Percentiles rank a stretch among this genome's conserved stretches.
These are phyloP conservation scores for Hippocampus guttulatus DNA, from an alignment of 2,113 vertebrate genomes.

Conservation along the genomic window DNA sequence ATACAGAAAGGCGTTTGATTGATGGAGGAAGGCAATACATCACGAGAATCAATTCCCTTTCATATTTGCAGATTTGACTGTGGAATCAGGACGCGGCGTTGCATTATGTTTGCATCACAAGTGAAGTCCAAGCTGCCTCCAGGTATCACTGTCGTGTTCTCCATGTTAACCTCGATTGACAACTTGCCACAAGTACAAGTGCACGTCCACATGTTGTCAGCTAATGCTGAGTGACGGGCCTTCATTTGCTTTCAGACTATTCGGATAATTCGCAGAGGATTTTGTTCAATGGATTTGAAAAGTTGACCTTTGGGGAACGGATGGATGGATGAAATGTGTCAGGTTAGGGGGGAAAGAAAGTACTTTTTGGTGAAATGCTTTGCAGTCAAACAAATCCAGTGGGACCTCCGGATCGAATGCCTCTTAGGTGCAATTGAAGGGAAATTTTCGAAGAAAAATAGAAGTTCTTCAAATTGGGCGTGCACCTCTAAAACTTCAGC, in stretches of 20 bases:
- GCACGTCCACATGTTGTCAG: conserved; percentile 25
- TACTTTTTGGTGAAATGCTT: conserved; percentile 10
- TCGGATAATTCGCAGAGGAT: conserved; percentile 51
- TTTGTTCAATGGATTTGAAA: conserved; percentile 71
- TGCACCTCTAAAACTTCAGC: too few species aligned
- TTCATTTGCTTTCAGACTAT: conserved; percentile 59
- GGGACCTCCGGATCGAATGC: too few species aligned
- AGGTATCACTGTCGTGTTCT: conserved; percentile 26
- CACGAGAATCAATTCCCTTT: background rate
- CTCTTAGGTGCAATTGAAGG: too few species aligned
- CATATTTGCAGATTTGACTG: background rate
- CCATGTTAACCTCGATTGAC: conserved; percentile 50
- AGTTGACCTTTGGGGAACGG: conserved; percentile 41
- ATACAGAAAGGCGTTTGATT: conserved; percentile 4
- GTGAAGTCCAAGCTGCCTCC: conserved; percentile 26
- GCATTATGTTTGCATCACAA: conserved; percentile 19
- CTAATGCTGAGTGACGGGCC: conserved; percentile 55
- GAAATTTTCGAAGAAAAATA: too few species aligned
- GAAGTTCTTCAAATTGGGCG: too few species aligned
- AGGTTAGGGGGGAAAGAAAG: conserved; percentile 10
- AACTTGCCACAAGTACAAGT: conserved; percentile 28
- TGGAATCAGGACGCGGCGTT: conserved; percentile 21
- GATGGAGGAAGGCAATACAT: conserved; percentile 5
- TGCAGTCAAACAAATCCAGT: background rate
- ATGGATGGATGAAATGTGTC: conserved; percentile 33